Conservation (phyloP, 37 sponge, comb jelly and placozoan species). For the Dysidea cf. avara region DNA sequence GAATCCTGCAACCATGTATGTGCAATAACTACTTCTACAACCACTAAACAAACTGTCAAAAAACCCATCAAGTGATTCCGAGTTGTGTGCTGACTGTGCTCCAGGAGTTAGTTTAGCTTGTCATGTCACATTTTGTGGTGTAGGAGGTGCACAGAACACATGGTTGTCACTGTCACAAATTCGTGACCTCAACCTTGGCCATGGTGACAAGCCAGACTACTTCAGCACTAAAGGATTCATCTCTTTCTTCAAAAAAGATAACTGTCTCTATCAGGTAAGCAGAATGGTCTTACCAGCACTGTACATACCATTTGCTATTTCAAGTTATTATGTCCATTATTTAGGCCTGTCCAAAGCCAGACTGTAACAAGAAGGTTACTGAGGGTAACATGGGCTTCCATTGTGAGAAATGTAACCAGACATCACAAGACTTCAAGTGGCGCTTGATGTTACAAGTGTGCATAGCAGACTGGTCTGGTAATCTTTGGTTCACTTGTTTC, state of each 20-base stretch:
- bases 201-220: slow-evolving; percentile 80
- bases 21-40: too few relatives aligned
- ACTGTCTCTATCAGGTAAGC: slow-evolving; percentile 72
- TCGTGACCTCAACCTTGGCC: slow-evolving; percentile 67
- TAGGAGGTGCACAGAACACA: background rate
- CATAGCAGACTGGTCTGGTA: slow-evolving; percentile 65
- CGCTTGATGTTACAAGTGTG: slow-evolving; percentile 71
- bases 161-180: slow-evolving; percentile 53
- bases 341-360: slow-evolving; percentile 74
- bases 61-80: slow-evolving; percentile 26
- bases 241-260: slow-evolving; percentile 74
- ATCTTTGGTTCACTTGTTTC: slow-evolving; percentile 81
- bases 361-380: slow-evolving; percentile 90
- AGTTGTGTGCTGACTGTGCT: slow-evolving; percentile 16
- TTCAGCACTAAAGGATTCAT: slow-evolving; percentile 57
- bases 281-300: too few relatives aligned
- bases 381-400: slow-evolving; percentile 53
- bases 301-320: too few relatives aligned
- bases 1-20: too few relatives aligned
- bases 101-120: too few relatives aligned
- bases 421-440: slow-evolving; percentile 80
- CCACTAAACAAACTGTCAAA: too few relatives aligned
- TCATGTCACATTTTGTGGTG: background rate
- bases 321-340: too few relatives aligned
- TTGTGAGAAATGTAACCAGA: slow-evolving; percentile 89